Base-by-base conservation (phyloP, 2,113 vertebrate genomes). In the Dermatemys mawii region DNA sequence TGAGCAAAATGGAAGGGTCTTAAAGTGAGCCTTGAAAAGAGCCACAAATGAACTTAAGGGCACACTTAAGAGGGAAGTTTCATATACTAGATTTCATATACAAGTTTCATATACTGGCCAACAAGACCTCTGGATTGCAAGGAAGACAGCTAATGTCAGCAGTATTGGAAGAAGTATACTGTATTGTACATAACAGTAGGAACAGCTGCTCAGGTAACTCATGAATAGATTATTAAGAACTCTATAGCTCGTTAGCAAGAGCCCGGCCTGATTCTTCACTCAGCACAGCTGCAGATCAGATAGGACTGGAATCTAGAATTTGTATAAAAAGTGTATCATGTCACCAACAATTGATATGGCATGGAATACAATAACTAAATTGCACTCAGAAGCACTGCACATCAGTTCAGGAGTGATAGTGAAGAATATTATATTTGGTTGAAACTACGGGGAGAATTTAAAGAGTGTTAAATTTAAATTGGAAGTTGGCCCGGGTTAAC, bases 41-140 rank as follows among this genome's bases (percentile, higher is more conserved):
- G 46, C 11, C 55, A 4, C 48, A 81, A 92, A 86, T 16, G 86
- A 5, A n/a, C 2, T 67, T 90, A 5, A 2, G 27, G 89, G 19
- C 2, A 13, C 2, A 49, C 24, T 86, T 21, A 73, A 49, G 1
- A 5, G 78, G 41, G 76, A 46, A 53, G 26, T 38, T 90, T 90
- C 38, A 32, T 44, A 79, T 83, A 8, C 75, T 26, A n/a, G n/a
- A n/a, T 38, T 90, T 90, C 38, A 32, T 44, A 79, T 83, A 8
- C 75, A 46, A 53, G 26, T 38, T 90, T 90, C 38, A 32, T 44
- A 79, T 83, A 8, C 75, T 26, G n/a, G n/a, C n/a, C 83, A 89
- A 90, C 0, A 0, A 51, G 79, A 41, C 1, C 22, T 44, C 41
- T 75, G 41, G 41, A 44, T 26, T 75, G 21, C 41, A 26, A 75